Conservation (phyloP, 2,888 invertebrate genomes). For the Antitype chi region DNA sequence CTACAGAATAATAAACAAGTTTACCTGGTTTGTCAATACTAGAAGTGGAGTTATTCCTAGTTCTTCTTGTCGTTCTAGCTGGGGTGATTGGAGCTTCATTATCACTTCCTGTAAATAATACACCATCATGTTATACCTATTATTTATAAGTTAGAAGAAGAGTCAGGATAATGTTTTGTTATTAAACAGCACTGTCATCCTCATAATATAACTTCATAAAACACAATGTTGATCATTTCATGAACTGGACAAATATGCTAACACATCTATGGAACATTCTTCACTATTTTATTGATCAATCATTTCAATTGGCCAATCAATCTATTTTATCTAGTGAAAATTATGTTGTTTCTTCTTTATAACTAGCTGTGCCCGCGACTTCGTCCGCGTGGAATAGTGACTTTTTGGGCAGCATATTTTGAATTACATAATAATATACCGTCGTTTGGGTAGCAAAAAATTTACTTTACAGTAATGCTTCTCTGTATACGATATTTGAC, state of each 20-base stretch:
- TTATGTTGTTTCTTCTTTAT: background rate
- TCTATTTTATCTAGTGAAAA: slow-evolving; percentile 10
- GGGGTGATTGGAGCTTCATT: slow-evolving; percentile 81
- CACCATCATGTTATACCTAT: background rate
- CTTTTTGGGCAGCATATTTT: too few species aligned
- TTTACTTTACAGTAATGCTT: too few species aligned
- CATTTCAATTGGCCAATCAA: slow-evolving; percentile 27
- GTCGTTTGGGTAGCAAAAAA: too few species aligned
- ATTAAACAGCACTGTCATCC: background rate
- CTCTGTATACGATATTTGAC: too few species aligned
- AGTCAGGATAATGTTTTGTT: background rate
- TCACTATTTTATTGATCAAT: slow-evolving; percentile 9
- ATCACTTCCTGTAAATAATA: slow-evolving; percentile 83
- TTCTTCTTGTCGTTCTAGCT: slow-evolving; percentile 76
- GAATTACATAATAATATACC: too few species aligned
- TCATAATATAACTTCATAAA: background rate
- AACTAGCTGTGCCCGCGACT: too few species aligned
- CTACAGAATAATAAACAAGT: background rate
- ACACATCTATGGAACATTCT: background rate
- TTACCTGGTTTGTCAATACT: slow-evolving; percentile 83
- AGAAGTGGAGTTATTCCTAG: slow-evolving; percentile 82
- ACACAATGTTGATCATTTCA: background rate
- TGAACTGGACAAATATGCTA: background rate
- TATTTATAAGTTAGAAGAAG: too few species aligned
- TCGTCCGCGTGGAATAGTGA: too few species aligned